Conservation (phyloP, 2,113 vertebrate species). For the Macrotus californicus region DNA sequence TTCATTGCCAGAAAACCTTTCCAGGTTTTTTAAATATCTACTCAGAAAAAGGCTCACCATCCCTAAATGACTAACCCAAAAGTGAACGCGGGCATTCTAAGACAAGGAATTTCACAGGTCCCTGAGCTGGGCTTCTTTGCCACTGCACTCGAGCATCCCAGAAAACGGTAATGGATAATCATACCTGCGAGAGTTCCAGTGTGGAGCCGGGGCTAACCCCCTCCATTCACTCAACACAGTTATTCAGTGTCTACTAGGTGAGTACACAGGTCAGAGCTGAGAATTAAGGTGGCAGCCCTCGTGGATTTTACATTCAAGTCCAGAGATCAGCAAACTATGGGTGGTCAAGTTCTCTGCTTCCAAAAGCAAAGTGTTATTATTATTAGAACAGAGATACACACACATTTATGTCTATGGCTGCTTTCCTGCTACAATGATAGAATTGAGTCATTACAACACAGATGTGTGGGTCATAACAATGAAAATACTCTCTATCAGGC, state of each 20-base stretch:
- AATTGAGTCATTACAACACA: not conserved
- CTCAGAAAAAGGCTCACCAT: not conserved
- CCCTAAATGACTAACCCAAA: not conserved
- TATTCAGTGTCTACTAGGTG: not conserved
- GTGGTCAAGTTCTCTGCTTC: not conserved
- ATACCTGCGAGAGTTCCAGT: not conserved
- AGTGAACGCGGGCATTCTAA: not conserved
- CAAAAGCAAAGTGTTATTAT: not conserved
- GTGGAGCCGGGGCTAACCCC: not conserved
- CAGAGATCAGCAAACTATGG: not conserved
- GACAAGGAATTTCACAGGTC: not conserved
- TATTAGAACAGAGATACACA: not conserved
- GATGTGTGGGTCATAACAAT: not conserved
- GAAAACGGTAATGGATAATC: not conserved
- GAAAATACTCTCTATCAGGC: not conserved
- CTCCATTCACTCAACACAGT: not conserved
- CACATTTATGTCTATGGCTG: not conserved
- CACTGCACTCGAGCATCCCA: not conserved
- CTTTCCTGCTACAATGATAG: not conserved
- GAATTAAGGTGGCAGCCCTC: not conserved
- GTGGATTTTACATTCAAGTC: not conserved
- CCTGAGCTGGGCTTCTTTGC: not conserved
- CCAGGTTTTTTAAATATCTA: not conserved
- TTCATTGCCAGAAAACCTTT: not conserved
- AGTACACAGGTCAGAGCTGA: not conserved